Base-by-base conservation (phyloP, 2,797 vertebrate species). In the Gila robusta region DNA sequence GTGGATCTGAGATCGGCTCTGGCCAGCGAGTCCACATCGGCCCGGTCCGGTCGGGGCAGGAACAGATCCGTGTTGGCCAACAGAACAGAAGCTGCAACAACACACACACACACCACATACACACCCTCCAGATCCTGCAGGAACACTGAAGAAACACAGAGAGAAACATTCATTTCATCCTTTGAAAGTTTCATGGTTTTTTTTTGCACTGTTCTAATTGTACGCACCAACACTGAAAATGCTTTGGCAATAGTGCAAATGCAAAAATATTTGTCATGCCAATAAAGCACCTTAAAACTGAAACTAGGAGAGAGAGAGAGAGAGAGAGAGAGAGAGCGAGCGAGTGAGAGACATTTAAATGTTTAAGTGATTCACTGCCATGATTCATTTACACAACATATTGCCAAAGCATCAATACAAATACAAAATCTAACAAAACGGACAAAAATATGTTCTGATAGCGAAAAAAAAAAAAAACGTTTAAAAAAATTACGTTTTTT, bases 31-130 rank as follows among this genome's bases (percentile, higher is more conserved):
- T 87, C 77, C 79, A 89, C 77, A 26, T 81, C 70, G 8, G 49
- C 35, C 4, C 16, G 56, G 8, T 10, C 69, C 10, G 88, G 39
- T 74, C 87, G 83, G 0, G n/a, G 62, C 37, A 91, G 88, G 66
- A 91, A 78, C 17, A 91, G 56, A 86, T 89, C 71, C 0, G 90
- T 88, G 91, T 91, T 93, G 84, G 86, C 86, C 26, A 92, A 35
- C 71, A 88, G 67, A 69, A 84, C 10, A 5, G 14, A 56, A 7
- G 82, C 39, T 0, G 41, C 54, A 21, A 79, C 23, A n/a, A 89
- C 8, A 83, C 74, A 73, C 44, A 82, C 12, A 66, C 84, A 87
- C 37, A 89, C n/a, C 79, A 23, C 70, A 72, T 70, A 89, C 26
- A 88, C 0, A 26, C 35, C 47, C 80, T 87, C 88, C 2, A 69